Percentiles rank a stretch among this genome's conserved stretches.
phyloP scores from a whole-genome alignment of 2,113 vertebrate species.

The Psettodes erumei region DNA sequence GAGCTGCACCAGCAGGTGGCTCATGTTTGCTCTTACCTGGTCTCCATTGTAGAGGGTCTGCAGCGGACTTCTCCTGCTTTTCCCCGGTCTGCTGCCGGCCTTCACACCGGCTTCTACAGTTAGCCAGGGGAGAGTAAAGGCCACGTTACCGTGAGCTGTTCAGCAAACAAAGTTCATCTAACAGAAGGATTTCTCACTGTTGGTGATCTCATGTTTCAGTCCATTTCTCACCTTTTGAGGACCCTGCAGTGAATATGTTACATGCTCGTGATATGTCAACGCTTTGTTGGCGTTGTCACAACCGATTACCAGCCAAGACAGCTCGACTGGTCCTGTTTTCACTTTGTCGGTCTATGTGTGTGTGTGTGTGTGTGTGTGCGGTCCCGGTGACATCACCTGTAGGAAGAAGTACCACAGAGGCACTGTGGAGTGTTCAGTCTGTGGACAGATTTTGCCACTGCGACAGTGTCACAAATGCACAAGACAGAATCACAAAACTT shows the following conservation, averaged over 20 bases:
- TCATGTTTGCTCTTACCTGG: conserved; percentile 87
- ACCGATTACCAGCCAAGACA: conserved; percentile 21
- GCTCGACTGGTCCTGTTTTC: no score
- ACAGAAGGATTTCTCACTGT: no score
- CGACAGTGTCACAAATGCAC: no score
- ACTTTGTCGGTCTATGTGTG: no score
- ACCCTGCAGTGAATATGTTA: background rate
- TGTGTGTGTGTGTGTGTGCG: no score
- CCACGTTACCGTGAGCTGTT: background rate
- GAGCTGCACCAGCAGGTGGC: no score
- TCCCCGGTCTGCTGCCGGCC: conserved; percentile 75
- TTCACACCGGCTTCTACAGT: conserved; percentile 70
- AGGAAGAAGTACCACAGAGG: no score
- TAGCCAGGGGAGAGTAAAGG: conserved; percentile 8
- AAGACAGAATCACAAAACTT: no score
- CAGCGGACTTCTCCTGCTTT: conserved; percentile 86
- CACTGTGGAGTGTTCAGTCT: no score
- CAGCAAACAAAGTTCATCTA: background rate
- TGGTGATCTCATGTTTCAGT: background rate
- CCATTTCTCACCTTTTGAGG: background rate
- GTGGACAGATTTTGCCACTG: no score
- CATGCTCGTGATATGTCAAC: background rate
- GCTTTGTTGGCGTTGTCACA: conserved; percentile 3
- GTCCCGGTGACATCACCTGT: no score
- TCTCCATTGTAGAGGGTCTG: conserved; percentile 87